Evolutionary conservation across 2,888 invertebrate genomes (phyloP).

Genomic region (Microctonus aethiopoides): DNA sequence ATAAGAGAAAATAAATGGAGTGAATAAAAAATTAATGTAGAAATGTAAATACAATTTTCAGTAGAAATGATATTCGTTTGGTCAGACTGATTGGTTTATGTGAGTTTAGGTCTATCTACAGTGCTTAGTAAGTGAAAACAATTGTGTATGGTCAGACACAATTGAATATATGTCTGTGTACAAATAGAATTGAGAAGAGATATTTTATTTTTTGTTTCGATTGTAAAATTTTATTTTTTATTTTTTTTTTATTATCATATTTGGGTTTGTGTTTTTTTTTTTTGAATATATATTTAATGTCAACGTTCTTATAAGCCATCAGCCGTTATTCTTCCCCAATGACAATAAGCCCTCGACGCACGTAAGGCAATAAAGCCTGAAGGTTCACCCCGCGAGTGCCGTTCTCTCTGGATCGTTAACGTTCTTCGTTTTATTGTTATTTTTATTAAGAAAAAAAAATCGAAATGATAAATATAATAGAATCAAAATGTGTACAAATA

Average conservation of each 20-base stretch:
- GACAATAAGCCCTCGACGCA: slow-evolving; percentile 37
- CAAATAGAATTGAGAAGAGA: background rate
- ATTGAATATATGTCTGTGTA: background rate
- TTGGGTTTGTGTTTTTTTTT: background rate
- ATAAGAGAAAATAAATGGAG: no score
- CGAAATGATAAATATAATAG: no score
- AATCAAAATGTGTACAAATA: no score
- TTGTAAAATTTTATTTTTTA: background rate
- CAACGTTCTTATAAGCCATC: slow-evolving; percentile 18
- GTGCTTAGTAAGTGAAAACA: slow-evolving; percentile 7
- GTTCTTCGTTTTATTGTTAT: slow-evolving; percentile 21
- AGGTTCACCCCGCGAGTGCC: slow-evolving; percentile 26
- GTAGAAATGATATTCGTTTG: slow-evolving; percentile 13
- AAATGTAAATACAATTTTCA: background rate
- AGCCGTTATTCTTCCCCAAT: slow-evolving; percentile 18
- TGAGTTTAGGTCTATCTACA: background rate
- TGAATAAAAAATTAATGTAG: background rate
- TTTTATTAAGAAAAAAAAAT: slow-evolving; percentile 13
- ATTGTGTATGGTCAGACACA: slow-evolving; percentile 25
- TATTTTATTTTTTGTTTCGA: background rate
- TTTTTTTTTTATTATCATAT: background rate
- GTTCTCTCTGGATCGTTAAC: slow-evolving; percentile 28
- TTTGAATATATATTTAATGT: background rate
- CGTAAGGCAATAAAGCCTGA: slow-evolving; percentile 41
- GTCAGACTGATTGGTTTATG: background rate